Conservation (phyloP, 2,113 vertebrate genomes). For the Scartelaos histophorus region DNA sequence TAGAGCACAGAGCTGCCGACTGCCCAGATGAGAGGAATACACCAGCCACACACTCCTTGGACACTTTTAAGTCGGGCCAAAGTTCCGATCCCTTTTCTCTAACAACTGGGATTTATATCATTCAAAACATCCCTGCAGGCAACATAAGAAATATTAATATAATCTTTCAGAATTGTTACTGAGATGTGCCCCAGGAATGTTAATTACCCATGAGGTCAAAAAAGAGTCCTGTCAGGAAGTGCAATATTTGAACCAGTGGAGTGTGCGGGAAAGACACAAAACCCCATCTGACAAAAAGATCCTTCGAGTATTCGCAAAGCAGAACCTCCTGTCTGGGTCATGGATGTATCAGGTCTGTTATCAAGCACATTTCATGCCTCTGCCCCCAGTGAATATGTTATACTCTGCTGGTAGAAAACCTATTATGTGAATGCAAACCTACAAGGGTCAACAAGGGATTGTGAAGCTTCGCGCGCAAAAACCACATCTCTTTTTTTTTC, state of each 20-base stretch:
- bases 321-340: conserved; percentile 12
- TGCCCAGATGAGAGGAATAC: conserved; percentile 63
- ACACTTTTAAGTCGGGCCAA: conserved; percentile 55
- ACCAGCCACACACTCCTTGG: conserved; percentile 33
- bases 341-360: conserved; percentile 9
- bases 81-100: conserved; percentile 47
- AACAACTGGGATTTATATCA: conserved; percentile 49
- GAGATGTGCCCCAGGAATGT: conserved; percentile 32
- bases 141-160: conserved; percentile 33
- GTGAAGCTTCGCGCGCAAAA: conserved; percentile 26
- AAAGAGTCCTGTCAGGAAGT: conserved; percentile 12
- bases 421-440: conserved; percentile 1
- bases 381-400: conserved; percentile 10
- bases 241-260: conserved; percentile 16
- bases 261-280: conserved; percentile 23
- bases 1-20: conserved; percentile 44
- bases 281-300: not conserved
- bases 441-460: conserved; percentile 41
- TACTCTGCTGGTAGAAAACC: conserved; percentile 6
- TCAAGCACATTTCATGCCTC: conserved; percentile 38
- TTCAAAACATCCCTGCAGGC: conserved; percentile 45
- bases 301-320: conserved; percentile 14
- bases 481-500: conserved; percentile 33
- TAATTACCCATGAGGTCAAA: conserved; percentile 35
- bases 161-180: conserved; percentile 36